Percentiles rank a stretch among this genome's conserved stretches.
Conservation (phyloP, 2,888 invertebrate genomes). For the Eurois occulta region DNA sequence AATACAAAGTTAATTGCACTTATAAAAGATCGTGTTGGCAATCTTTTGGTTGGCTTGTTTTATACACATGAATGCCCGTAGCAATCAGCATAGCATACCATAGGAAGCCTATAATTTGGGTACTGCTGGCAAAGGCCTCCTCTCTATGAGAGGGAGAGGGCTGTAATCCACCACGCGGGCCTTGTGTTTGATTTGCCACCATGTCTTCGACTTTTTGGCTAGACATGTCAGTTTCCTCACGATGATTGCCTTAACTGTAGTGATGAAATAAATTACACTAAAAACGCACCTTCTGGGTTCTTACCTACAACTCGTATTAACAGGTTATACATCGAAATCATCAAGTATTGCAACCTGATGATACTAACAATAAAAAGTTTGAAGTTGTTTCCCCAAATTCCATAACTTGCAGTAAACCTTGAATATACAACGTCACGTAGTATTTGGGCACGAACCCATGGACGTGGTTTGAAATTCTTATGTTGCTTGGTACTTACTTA, state of each 20-base stretch:
- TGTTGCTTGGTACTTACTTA: background rate
- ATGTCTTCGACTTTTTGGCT: background rate
- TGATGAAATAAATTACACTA: background rate
- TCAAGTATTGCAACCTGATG: background rate
- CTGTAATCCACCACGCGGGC: background rate
- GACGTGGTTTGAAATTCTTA: slow-evolving; percentile 46
- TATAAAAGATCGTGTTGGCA: background rate
- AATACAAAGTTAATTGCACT: background rate
- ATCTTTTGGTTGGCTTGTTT: background rate
- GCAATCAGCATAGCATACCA: background rate
- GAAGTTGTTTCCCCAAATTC: slow-evolving; percentile 3
- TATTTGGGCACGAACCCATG: slow-evolving; percentile 47
- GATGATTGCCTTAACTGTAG: background rate
- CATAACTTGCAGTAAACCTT: slow-evolving; percentile 23
- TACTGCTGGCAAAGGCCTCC: background rate
- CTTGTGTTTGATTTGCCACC: background rate
- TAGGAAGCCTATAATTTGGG: background rate
- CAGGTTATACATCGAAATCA: background rate
- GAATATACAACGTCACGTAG: slow-evolving; percentile 57
- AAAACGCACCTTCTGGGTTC: background rate
- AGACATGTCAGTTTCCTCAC: background rate
- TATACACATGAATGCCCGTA: background rate
- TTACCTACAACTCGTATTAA: background rate
- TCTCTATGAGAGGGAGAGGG: background rate
- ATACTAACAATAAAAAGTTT: slow-evolving; percentile 1